Conservation (phyloP, 1,140 invertebrate species). For the Musca domestica region DNA sequence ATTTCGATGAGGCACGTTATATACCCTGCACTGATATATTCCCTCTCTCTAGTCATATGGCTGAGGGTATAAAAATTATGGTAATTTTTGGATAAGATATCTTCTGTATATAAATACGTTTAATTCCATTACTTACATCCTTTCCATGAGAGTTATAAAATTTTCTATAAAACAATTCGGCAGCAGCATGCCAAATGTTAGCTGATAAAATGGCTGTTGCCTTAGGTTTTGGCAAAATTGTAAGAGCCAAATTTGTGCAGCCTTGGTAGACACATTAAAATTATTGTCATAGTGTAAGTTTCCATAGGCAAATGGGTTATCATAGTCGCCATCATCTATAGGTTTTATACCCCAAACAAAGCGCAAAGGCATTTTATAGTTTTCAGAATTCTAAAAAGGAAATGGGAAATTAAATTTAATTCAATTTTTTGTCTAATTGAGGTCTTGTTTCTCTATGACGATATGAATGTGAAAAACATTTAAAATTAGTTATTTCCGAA, state of each 20-base stretch:
- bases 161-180: slow-evolving; percentile 92
- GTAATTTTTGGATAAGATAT: no score
- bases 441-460: no score
- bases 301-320: slow-evolving; percentile 79
- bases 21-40: no score
- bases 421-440: no score
- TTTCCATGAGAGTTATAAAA: slow-evolving; percentile 78
- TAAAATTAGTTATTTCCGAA: no score
- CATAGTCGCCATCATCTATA: slow-evolving; percentile 81
- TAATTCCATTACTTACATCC: slow-evolving; percentile 49
- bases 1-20: no score
- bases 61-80: no score
- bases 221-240: slow-evolving; percentile 78
- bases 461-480: no score
- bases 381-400: slow-evolving; percentile 37
- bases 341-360: slow-evolving; percentile 91
- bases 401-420: no score
- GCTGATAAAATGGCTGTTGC: slow-evolving; percentile 78
- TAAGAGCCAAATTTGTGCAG: slow-evolving; percentile 81
- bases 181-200: slow-evolving; percentile 67
- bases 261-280: slow-evolving; percentile 76
- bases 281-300: slow-evolving; percentile 71
- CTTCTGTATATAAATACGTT: no score
- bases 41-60: no score
- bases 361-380: slow-evolving; percentile 71